Percentiles rank a stretch among this genome's conserved stretches.
Conservation (phyloP, 2,888 invertebrate species). For the Neelides folsomi region DNA sequence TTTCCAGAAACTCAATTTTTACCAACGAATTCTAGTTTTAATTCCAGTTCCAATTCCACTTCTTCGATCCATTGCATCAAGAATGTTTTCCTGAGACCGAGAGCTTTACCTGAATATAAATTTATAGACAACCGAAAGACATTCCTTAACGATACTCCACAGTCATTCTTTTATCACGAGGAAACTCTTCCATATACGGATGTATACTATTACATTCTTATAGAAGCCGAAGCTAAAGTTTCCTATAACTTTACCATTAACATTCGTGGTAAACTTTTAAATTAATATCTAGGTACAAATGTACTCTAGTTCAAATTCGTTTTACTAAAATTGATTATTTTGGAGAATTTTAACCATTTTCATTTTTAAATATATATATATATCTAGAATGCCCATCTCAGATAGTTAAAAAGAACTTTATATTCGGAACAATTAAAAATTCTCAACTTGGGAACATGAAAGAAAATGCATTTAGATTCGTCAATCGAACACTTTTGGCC, state of each 20-base stretch:
- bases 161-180: slow-evolving; percentile 35
- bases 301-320: neutral
- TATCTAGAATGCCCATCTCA: slow-evolving; percentile 32
- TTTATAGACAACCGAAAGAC: slow-evolving; percentile 25
- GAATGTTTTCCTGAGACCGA: slow-evolving; percentile 37
- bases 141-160: slow-evolving; percentile 36
- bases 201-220: slow-evolving; percentile 41
- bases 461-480: slow-evolving; percentile 18
- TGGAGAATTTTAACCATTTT: slow-evolving; percentile 10
- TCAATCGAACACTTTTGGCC: slow-evolving; percentile 14
- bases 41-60: neutral
- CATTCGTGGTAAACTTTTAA: slow-evolving; percentile 22
- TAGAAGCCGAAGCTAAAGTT: slow-evolving; percentile 39
- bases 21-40: neutral
- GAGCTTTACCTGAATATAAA: slow-evolving; percentile 38
- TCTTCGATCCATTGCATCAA: slow-evolving; percentile 37
- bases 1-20: slow-evolving; percentile 21
- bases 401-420: slow-evolving; percentile 31
- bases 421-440: slow-evolving; percentile 30
- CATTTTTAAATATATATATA: too few species aligned
- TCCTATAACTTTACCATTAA: slow-evolving; percentile 38
- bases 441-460: slow-evolving; percentile 20
- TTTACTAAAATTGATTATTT: neutral
- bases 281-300: neutral
- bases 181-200: slow-evolving; percentile 40